Base-by-base conservation (phyloP, 2,888 invertebrate genomes). In the Lomographa bimaculata region DNA sequence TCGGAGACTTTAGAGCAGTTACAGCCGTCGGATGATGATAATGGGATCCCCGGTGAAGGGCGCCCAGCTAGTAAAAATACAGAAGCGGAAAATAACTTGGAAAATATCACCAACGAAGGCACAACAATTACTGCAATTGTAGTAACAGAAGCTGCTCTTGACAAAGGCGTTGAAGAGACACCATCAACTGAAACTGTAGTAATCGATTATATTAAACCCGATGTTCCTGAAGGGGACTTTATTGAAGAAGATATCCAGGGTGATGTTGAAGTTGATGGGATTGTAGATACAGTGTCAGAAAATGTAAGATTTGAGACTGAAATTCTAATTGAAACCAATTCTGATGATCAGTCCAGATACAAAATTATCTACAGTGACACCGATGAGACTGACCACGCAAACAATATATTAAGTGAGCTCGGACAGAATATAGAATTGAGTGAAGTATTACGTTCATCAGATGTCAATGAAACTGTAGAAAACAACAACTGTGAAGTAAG, bases 251-350 rank as follows among this genome's bases (percentile, higher is more conserved):
- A 30, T 1, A 10, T 26, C 3, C 7, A 25, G 5, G 36, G 45
- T 29, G 30, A 49, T 14, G 60, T 57, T 43, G 64, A 56, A 49
- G 50, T 66, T 39, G 57, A 60, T 35, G 57, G 51, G 29, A 49
- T 46, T 36, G 50, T 54, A 11, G 67, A 70, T 30, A 23, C 47
- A 18, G 41, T 42, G 24, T 52, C 48, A 20, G 75, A 76, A 10
- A 62, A 59, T 55, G 73, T 80, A 17, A 69, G 66, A 41, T 85
- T 86, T 66, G 71, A 84, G 57, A 89, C 87, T 27, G 86, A 87
- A 69, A 70, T 87, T 50, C 54, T 86, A 21, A 69, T 87, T 45
- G 87, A 87, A 61, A 66, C 76, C 26, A 75, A 75, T 72, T 71
- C 70, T 46, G 65, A 58, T 66, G 78, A 76, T 7, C 23, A 32